Evolutionary conservation across 2,888 invertebrate species (phyloP).

Genomic region (Eledona agricola): DNA sequence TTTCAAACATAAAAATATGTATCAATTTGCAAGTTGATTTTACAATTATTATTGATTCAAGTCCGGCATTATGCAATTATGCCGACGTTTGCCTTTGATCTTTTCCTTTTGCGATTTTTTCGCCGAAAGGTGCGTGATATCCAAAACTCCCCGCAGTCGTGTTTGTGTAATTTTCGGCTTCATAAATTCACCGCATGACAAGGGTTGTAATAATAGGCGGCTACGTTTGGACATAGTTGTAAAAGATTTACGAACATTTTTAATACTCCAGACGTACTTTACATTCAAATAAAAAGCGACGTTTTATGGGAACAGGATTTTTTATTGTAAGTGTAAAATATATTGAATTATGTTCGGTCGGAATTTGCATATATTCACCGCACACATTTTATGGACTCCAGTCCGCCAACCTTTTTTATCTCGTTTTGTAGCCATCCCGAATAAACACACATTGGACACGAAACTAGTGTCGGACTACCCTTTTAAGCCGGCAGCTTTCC

Average conservation of each 20-base stretch:
- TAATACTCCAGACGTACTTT: conserved; percentile 43
- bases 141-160: too few relatives aligned
- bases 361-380: conserved; percentile 25
- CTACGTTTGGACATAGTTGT: conserved; percentile 43
- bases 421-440: too few relatives aligned
- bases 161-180: conserved; percentile 41
- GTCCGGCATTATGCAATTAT: conserved; percentile 22
- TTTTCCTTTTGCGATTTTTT: conserved; percentile 14
- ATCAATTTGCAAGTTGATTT: conserved; percentile 27
- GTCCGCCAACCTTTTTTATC: neutral
- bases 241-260: conserved; percentile 46
- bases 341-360: conserved; percentile 39
- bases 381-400: conserved; percentile 26
- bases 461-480: too few relatives aligned
- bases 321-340: conserved; percentile 40
- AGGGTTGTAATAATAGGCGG: conserved; percentile 42
- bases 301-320: conserved; percentile 39
- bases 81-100: conserved; percentile 13
- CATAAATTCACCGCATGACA: conserved; percentile 43
- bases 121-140: too few relatives aligned
- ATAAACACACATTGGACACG: too few relatives aligned
- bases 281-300: conserved; percentile 44
- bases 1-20: conserved; percentile 20
- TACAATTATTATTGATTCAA: conserved; percentile 26
- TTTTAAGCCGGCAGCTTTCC: too few relatives aligned